Conservation (phyloP, 2,888 invertebrate genomes). For the Bellardia bayeri region DNA sequence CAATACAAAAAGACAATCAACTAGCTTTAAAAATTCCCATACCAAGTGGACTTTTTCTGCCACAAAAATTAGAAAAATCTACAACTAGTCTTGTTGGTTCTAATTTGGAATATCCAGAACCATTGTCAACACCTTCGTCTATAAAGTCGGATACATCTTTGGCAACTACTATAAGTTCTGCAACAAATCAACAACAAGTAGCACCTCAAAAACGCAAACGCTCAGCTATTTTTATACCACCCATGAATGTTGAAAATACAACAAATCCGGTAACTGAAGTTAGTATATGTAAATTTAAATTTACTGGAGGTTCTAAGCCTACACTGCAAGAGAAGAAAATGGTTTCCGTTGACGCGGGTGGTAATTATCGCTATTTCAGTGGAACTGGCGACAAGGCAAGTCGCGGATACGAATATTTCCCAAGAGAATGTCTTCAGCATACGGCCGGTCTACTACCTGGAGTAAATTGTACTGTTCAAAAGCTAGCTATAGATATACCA, state of each 20-base stretch:
- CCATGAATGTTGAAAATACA: conserved; percentile 90
- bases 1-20: conserved; percentile 84
- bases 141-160: conserved; percentile 85
- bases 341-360: conserved; percentile 94
- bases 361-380: conserved; percentile 94
- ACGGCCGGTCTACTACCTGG: conserved; percentile 85
- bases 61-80: conserved; percentile 76
- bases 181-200: conserved; percentile 69
- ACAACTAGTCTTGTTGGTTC: conserved; percentile 78
- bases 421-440: conserved; percentile 89
- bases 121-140: conserved; percentile 83
- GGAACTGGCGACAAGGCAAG: conserved; percentile 93
- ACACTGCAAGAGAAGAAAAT: conserved; percentile 96
- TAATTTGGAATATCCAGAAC: conserved; percentile 78
- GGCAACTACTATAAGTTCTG: conserved; percentile 78
- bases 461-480: conserved; percentile 86
- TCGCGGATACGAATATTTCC: conserved; percentile 91
- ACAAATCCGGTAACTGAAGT: conserved; percentile 93
- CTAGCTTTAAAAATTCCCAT: conserved; percentile 81
- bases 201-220: conserved; percentile 89
- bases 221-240: conserved; percentile 93
- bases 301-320: conserved; percentile 95
- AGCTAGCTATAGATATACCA: conserved; percentile 80
- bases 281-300: conserved; percentile 96
- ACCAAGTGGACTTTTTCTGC: conserved; percentile 77